Base-by-base conservation (phyloP, 2,888 invertebrate species). In the Automeris io region DNA sequence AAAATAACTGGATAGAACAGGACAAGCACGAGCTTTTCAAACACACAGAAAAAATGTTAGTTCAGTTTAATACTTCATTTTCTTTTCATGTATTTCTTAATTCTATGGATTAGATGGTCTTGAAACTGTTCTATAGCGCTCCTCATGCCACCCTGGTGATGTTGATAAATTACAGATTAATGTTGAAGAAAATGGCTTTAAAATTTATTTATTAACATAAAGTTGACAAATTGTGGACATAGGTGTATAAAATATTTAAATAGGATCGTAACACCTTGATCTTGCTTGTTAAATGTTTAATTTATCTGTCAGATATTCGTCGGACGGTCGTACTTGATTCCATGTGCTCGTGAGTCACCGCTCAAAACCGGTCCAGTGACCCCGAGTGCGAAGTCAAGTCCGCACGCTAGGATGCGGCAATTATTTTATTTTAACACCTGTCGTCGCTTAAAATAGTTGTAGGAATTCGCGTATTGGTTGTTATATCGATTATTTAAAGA, bases 341-440 rank as follows among this genome's bases (percentile, higher is more conserved):
- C 57, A 56, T 59, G 59, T 59, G 62, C 51, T 46, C 46, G 38
- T 74, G 70, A 73, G 42, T 69, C 72, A 73, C 35, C 46, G 40
- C 48, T 50, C 39, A 54, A 49, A 71, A 73, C 72, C 65, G 66
- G 69, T 68, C 45, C 24, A 9, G 37, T 21, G 21, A 29, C 37
- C 40, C 49, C 26, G 35, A 24, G 35, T 52, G 41, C 41, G 13
- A 45, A 41, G 51, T 16, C 53, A 58, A 45, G 38, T 49, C 54
- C 43, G 45, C 51, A 39, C 35, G 42, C 39, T 41, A 47, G 41
- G 57, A 66, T 58, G 53, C 47, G 59, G 52, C 55, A 58, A 54
- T 61, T 54, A 54, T 51, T 51, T 50, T 48, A 54, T 56, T 61
- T 60, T 58, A 65, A 51, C 54, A 47, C 24, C 42, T 45, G 45